phyloP scores from a whole-genome alignment of 2,888 invertebrate species.

The Nipponacmea schrenckii region DNA sequence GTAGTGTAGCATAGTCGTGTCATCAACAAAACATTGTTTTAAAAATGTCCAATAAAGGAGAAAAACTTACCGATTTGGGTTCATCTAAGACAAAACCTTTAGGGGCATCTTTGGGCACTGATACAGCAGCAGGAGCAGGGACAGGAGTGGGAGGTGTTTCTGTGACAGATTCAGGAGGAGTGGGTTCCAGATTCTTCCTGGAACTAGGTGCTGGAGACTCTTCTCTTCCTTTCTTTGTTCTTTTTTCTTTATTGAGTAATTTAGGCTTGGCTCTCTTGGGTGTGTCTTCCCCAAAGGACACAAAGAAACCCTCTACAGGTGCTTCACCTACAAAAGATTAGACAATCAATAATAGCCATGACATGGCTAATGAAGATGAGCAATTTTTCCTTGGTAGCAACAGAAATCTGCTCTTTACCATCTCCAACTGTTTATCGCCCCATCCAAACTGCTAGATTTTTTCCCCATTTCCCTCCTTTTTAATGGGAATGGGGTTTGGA shows the following conservation, averaged over 20 bases:
- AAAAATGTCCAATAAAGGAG: too few species aligned
- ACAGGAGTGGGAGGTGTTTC: slow-evolving; percentile 6
- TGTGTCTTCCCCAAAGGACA: slow-evolving; percentile 84
- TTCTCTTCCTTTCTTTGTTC: background rate
- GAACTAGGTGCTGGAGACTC: slow-evolving; percentile 3
- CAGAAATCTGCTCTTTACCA: too few species aligned
- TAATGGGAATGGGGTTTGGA: too few species aligned
- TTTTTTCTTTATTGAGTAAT: slow-evolving; percentile 18
- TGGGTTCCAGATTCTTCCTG: background rate
- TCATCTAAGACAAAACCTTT: background rate
- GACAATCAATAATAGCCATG: too few species aligned
- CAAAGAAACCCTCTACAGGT: slow-evolving; percentile 77
- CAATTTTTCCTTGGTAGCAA: too few species aligned
- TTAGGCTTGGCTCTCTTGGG: slow-evolving; percentile 78
- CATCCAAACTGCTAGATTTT: too few species aligned
- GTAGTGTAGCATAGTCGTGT: too few species aligned
- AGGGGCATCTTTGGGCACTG: slow-evolving; percentile 9
- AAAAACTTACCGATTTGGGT: background rate
- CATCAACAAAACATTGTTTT: too few species aligned
- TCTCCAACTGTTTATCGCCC: too few species aligned
- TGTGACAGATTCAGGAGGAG: background rate
- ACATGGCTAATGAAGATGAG: too few species aligned
- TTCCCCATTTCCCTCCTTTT: too few species aligned
- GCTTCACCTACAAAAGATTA: too few species aligned
- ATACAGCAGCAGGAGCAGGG: slow-evolving; percentile 9